Evolutionary conservation across 1,140 invertebrate genomes (phyloP).

Genomic region (Drosophila teissieri): DNA sequence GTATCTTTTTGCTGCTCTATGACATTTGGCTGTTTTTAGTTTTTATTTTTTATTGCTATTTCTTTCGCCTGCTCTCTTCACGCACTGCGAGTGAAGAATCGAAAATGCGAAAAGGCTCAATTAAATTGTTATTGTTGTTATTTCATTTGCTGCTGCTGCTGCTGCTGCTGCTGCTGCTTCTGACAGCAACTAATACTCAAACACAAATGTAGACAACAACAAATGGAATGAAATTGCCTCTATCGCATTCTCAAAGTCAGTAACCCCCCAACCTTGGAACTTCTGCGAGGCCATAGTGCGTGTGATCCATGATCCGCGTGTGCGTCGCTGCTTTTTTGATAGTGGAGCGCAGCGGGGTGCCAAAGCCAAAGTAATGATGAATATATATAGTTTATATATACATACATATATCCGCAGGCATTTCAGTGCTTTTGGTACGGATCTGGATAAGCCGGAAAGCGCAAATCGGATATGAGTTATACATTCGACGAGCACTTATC

Average conservation of each 20-base stretch:
- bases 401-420: neutral
- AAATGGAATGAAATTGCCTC: constrained; percentile 57
- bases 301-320: constrained; percentile 37
- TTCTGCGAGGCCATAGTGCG: constrained; percentile 58
- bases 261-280: constrained; percentile 83
- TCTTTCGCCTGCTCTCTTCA: constrained; percentile 26
- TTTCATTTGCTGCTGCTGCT: constrained; percentile 4
- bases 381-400: neutral
- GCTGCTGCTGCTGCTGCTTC: constrained; percentile 2
- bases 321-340: constrained; percentile 50
- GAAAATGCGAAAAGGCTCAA: constrained; percentile 71
- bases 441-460: constrained; percentile 1
- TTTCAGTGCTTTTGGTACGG: neutral
- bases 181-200: constrained; percentile 20
- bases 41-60: neutral
- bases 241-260: constrained; percentile 83
- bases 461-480: neutral
- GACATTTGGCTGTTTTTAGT: constrained; percentile 47
- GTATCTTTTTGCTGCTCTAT: constrained; percentile 37
- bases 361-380: constrained; percentile 19
- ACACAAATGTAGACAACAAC: constrained; percentile 33
- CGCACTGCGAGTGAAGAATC: constrained; percentile 69
- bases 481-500: constrained; percentile 5
- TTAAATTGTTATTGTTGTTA: constrained; percentile 70
- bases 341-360: constrained; percentile 67